Evolutionary conservation across 2,888 invertebrate species (phyloP).

Genomic region (Serrognathus titanus): DNA sequence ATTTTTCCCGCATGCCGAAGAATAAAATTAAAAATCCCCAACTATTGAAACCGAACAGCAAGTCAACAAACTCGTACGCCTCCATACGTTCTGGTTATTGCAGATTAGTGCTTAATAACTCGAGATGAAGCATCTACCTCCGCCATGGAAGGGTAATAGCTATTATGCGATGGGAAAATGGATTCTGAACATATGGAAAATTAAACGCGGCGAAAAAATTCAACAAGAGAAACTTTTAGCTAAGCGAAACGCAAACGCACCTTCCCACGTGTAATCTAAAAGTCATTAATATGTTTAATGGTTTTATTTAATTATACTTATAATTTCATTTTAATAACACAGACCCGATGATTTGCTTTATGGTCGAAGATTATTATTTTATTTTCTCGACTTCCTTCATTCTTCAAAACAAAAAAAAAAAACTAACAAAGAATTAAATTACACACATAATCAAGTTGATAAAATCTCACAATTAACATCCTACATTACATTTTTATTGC

Average conservation of each 20-base stretch:
- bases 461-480: conserved; percentile 1
- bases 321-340: conserved; percentile 38
- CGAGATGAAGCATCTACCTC: conserved; percentile 31
- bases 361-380: not conserved
- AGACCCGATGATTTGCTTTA: conserved; percentile 10
- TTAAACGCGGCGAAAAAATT: conserved; percentile 16
- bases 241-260: conserved; percentile 11
- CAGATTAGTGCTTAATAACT: conserved; percentile 41
- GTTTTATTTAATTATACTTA: conserved; percentile 38
- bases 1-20: conserved; percentile 12
- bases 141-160: conserved; percentile 25
- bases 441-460: conserved; percentile 2
- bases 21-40: conserved; percentile 27
- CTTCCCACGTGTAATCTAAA: conserved; percentile 35
- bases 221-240: conserved; percentile 17
- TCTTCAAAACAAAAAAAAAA: not conserved
- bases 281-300: conserved; percentile 36
- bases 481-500: not conserved
- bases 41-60: conserved; percentile 15
- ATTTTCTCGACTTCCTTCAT: not conserved
- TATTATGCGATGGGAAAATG: conserved; percentile 29
- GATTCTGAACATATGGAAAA: conserved; percentile 23
- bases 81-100: conserved; percentile 34
- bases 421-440: conserved; percentile 1
- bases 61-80: conserved; percentile 27